Evolutionary conservation across 2,797 vertebrate species (phyloP), one percentile per base, ranked within the genome.

Genomic region (Siniperca scherzeri): DNA sequence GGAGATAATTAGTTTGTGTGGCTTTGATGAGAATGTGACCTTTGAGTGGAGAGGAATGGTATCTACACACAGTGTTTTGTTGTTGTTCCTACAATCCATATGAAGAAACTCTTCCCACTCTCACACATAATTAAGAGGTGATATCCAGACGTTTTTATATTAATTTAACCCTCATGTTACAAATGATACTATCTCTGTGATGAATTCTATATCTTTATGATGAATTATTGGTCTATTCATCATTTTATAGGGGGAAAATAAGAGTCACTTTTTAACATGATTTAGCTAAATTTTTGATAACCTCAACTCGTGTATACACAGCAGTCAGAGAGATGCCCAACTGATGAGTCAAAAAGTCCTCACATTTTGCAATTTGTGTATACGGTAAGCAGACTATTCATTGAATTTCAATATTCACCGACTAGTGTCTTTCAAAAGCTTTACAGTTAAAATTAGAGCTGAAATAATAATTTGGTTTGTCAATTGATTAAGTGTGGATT

Each of bases 1-100:
- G 65, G 6, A 74, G n/a, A 74, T 87, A 27, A 81, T 86, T 65
- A 59, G 17, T 77, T 78, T 78, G n/a, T 56, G 12, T 40, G 68
- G 57, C n/a, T 84, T 67, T 65, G 62, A 70, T 75, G 40, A 73
- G 36, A 74, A 78, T 72, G 36, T 82, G 68, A 90, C 71, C 65
- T 71, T 85, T 81, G 33, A 74, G 48, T 44, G 44, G 11, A 65
- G 55, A 40, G 38, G 14, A 78, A 27, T 52, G 16, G 67, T 3
- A 57, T 42, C 7, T n/a, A 44, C 42, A 70, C 21, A 11, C 44
- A 60, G 30, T 19, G 16, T 27, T 66, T 70, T 67, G 17, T 40
- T 68, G 11, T 33, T 65, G 21, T 65, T 74, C 1, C 13, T 56
- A 36, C 6, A 25, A 48, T 70, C 11, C 11, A 33, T 33, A 38